phyloP scores from a whole-genome alignment of 2,113 vertebrate genomes.

The Mesembrinibis cayennensis region DNA sequence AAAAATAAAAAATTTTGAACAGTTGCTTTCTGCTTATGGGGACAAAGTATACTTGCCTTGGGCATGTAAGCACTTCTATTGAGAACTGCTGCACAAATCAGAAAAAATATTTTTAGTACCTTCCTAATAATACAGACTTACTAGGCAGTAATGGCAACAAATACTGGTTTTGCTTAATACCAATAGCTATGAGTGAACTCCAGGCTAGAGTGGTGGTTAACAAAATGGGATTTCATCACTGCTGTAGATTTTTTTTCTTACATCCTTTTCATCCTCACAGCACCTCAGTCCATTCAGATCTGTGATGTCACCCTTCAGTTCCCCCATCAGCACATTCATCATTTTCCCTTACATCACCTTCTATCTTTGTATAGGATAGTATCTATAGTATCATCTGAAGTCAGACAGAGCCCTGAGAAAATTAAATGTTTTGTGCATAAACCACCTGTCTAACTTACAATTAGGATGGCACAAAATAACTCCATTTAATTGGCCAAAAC shows the following conservation, averaged over 20 bases:
- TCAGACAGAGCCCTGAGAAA: conserved; percentile 26
- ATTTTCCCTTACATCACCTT: background rate
- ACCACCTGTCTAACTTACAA: conserved; percentile 28
- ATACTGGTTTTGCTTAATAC: background rate
- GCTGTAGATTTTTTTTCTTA: background rate
- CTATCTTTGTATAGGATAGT: background rate
- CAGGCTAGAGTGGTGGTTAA: background rate
- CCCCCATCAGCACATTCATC: background rate
- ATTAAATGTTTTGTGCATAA: conserved; percentile 1
- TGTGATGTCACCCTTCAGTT: background rate
- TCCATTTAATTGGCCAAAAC: conserved; percentile 5
- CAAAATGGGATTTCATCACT: background rate
- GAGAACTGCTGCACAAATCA: background rate
- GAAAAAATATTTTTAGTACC: background rate
- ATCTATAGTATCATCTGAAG: background rate
- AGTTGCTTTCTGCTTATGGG: background rate
- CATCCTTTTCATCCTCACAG: background rate
- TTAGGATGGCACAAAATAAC: conserved; percentile 1
- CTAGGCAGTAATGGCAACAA: background rate
- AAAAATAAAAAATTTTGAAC: background rate
- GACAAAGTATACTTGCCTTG: background rate
- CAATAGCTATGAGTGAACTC: background rate
- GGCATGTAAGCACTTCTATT: background rate
- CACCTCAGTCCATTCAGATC: background rate
- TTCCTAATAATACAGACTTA: background rate